Percentiles rank a stretch among this genome's conserved stretches.
Conservation (phyloP, 2,888 invertebrate genomes). For the Callyntrura guangdongensis region DNA sequence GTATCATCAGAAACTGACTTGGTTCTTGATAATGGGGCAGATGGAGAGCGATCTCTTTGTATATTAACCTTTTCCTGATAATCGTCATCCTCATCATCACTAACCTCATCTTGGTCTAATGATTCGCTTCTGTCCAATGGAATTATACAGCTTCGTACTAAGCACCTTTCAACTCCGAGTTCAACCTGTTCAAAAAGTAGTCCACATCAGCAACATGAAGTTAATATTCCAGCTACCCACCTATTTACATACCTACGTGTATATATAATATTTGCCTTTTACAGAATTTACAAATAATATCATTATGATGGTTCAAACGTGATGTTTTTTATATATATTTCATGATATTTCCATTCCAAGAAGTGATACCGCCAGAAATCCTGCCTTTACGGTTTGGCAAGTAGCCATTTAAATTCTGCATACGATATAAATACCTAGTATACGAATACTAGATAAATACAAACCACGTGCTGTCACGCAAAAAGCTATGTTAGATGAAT, state of each 20-base stretch:
- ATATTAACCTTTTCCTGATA: neutral
- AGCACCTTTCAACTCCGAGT: slow-evolving; percentile 59
- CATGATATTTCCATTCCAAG: neutral
- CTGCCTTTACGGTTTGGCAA: no score
- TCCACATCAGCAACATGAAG: neutral
- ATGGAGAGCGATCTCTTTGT: slow-evolving; percentile 68
- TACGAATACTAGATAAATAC: no score
- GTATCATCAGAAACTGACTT: slow-evolving; percentile 35
- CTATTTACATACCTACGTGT: no score
- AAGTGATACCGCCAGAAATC: no score
- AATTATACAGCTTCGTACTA: slow-evolving; percentile 10
- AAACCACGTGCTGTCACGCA: neutral
- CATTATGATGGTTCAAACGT: neutral
- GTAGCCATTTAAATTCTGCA: no score
- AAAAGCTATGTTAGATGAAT: neutral
- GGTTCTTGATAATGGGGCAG: slow-evolving; percentile 69
- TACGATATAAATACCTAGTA: no score
- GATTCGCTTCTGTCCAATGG: slow-evolving; percentile 3
- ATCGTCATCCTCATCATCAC: slow-evolving; percentile 32
- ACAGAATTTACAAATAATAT: neutral
- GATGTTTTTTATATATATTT: neutral
- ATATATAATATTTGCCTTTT: no score
- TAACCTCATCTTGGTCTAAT: slow-evolving; percentile 57
- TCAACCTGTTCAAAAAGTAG: slow-evolving; percentile 49
- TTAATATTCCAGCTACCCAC: neutral